Conservation (phyloP, 2,797 vertebrate species). For the Hybognathus amarus region DNA sequence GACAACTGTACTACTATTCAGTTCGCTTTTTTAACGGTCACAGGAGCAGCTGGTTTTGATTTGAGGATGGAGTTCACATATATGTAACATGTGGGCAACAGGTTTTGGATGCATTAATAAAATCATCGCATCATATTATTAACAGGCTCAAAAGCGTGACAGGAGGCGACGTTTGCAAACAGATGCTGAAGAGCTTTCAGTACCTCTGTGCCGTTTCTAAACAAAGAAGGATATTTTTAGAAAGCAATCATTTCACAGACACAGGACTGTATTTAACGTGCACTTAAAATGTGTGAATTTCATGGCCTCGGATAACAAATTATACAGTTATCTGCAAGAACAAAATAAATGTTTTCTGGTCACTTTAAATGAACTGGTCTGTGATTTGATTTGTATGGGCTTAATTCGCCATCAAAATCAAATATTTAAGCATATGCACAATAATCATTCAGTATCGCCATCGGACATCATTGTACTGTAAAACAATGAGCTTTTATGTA, state of each 20-base stretch:
- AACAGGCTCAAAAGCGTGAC: slow-evolving; percentile 14
- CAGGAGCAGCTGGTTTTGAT: slow-evolving; percentile 64
- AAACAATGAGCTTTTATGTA: background rate
- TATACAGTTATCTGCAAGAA: background rate
- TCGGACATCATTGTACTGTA: background rate
- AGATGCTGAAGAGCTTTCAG: slow-evolving; percentile 20
- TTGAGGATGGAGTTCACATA: slow-evolving; percentile 51
- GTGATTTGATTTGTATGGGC: too few relatives aligned
- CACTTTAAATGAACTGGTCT: background rate
- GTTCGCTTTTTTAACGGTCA: slow-evolving; percentile 35
- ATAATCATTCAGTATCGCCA: background rate
- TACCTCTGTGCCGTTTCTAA: background rate
- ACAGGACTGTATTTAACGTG: background rate
- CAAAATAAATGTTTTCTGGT: background rate
- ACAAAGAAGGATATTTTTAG: background rate
- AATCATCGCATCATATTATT: slow-evolving; percentile 61
- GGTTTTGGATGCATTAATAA: slow-evolving; percentile 64
- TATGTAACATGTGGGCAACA: slow-evolving; percentile 62
- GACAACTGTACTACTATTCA: slow-evolving; percentile 66
- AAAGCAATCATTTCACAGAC: background rate
- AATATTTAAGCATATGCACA: background rate
- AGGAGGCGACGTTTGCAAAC: slow-evolving; percentile 6
- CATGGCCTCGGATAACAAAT: too few relatives aligned
- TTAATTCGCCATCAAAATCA: background rate
- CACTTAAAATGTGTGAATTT: background rate